Base-by-base conservation (phyloP, 2,113 vertebrate species). In the Cheilinus undulatus region DNA sequence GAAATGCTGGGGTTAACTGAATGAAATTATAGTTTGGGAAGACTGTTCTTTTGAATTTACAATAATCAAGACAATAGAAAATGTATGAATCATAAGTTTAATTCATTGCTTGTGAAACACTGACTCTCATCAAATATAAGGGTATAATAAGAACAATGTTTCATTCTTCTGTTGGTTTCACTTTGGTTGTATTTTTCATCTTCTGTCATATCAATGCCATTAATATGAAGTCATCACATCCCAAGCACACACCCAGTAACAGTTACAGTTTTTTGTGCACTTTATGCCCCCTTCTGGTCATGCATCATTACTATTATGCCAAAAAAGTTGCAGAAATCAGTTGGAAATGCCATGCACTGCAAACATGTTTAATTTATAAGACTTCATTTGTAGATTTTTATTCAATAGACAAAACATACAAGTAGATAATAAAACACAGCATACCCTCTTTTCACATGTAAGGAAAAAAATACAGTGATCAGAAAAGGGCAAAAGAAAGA, bases 41-140 rank as follows among this genome's bases (percentile, higher is more conserved):
- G 74, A 79, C 17, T 58, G 27, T 60, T 63, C 42, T 69, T 70
- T 27, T 57, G 43, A 65, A 72, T 70, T 68, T 9, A 46, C 52
- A 20, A 65, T 48, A 69, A 48, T 36, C 42, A 64, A 68, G 43
- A 26, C n/a, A 59, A 72, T 65, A 56, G 48, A 79, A 59, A 76
- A 81, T 87, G 81, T 86, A 78, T 69, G 50, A 82, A 76, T 76
- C 50, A 42, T 76, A 61, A 79, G 40, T 84, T 86, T 88, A 72
- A 65, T 73, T 77, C 36, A 73, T 83, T 86, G 74, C 88, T 84
- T 88, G 84, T 80, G 63, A 89, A 86, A 67, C 73, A 88, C 78
- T 74, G 71, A 83, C 42, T 68, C 52, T 86, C 56, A 81, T 89
- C 60, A 89, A 92, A 90, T 92, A 91, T 80, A 92, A 87, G 73